Conservation (phyloP, 2,888 invertebrate genomes). For the Erpobdella octoculata region DNA sequence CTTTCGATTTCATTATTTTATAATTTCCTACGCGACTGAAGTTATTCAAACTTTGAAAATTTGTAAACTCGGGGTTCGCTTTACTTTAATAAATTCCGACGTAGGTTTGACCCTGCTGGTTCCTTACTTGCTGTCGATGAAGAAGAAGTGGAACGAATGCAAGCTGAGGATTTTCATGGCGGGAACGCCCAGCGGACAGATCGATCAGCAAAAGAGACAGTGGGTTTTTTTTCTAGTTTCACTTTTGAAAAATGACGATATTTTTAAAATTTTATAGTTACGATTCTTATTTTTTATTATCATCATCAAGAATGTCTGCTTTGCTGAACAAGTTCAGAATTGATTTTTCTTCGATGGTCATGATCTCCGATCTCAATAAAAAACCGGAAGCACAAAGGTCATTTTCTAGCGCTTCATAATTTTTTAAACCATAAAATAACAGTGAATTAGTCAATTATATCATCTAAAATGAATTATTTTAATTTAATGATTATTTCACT, state of each 20-base stretch:
- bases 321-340: constrained; percentile 91
- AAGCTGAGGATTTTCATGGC: constrained; percentile 53
- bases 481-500: background rate
- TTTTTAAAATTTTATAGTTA: background rate
- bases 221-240: constrained; percentile 46
- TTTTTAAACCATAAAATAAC: background rate
- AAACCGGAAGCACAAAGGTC: constrained; percentile 64
- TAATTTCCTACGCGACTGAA: too few relatives aligned
- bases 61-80: too few relatives aligned
- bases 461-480: background rate
- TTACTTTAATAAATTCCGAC: background rate
- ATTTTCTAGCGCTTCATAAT: background rate
- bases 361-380: constrained; percentile 82
- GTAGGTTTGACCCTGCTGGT: constrained; percentile 70
- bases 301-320: constrained; percentile 83
- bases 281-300: background rate
- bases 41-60: too few relatives aligned
- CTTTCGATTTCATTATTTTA: too few relatives aligned
- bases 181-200: constrained; percentile 72
- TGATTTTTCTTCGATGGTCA: constrained; percentile 84
- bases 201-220: constrained; percentile 82
- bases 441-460: background rate
- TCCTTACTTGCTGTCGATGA: constrained; percentile 71
- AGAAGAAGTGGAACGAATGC: constrained; percentile 65
- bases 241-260: background rate